These are phyloP conservation scores for Eupithecia inturbata DNA, from an alignment of 2,888 invertebrate species.

Conservation along the genomic window DNA sequence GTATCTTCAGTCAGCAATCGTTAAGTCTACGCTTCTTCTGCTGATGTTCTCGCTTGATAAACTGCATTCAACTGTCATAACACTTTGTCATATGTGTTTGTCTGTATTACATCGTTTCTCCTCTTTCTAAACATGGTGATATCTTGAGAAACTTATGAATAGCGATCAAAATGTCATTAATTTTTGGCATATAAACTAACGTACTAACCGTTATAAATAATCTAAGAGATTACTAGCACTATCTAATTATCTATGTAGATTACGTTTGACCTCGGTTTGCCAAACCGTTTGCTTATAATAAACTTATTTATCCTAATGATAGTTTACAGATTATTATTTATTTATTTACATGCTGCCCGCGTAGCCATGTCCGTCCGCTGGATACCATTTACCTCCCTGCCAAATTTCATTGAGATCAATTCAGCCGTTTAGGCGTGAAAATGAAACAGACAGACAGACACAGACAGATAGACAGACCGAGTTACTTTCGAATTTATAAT, in stretches of 20 bases:
- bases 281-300: constrained; percentile 27
- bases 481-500: too few species aligned
- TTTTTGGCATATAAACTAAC: constrained; percentile 31
- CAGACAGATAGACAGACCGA: too few species aligned
- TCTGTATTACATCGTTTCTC: constrained; percentile 47
- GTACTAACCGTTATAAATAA: constrained; percentile 26
- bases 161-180: constrained; percentile 38
- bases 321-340: too few species aligned
- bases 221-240: constrained; percentile 38
- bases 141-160: constrained; percentile 42
- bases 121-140: constrained; percentile 42
- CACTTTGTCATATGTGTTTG: constrained; percentile 56
- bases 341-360: too few species aligned
- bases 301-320: constrained; percentile 37
- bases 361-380: too few species aligned
- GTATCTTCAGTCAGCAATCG: neutral
- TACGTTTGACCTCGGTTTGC: constrained; percentile 42
- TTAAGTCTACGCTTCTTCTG: neutral
- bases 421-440: too few species aligned
- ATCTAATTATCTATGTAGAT: constrained; percentile 44
- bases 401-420: too few species aligned
- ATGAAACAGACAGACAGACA: too few species aligned
- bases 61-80: constrained; percentile 63
- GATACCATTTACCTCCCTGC: too few species aligned
- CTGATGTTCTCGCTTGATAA: constrained; percentile 69